Base-by-base conservation (phyloP, 1,140 invertebrate species). In the Babylonia areolata region DNA sequence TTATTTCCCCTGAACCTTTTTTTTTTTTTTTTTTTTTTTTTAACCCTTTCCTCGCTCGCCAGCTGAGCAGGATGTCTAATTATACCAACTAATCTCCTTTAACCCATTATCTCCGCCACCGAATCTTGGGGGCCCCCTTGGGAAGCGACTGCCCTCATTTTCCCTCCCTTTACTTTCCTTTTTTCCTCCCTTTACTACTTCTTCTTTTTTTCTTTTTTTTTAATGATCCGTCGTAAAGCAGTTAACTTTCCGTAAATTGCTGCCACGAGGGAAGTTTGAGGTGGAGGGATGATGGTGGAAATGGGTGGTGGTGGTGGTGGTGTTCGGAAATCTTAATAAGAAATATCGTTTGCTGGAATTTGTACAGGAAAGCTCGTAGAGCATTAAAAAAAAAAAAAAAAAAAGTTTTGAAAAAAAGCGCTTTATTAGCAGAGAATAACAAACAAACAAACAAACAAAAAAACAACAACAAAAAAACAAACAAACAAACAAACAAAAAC, bases 21-120 rank as follows among this genome's bases (percentile, higher is more conserved):
- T 20, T 35, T 73, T 35, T 37, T 73, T 35, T 35, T 1, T 6
- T 73, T 37, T 35, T 73, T 73, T 37, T 73, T 23, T 69, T 0
- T 69, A 31, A 64, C 58, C 2, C 35, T 5, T 33, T 73, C 71
- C 12, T 37, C 31, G 5, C 17, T 31, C 2, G 31, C 31, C 71
- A 73, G 69, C 71, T 17, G 78, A 51, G 78, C 40, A 58, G 78
- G 78, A 51, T 80, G 78, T 80, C 78, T 80, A 80, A 80, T 35
- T 54, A 80, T 54, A 40, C n/a, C 78, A 54, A 58, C 78, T 80
- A 80, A 80, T 54, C 78, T 33, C n/a, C 3, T n/a, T 58, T 33
- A 39, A 58, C 78, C 78, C 39, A 80, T 80, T 80, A 80, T 80
- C 78, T 40, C 78, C n/a, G 78, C 28, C 28, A 80, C 9, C 2